Percentiles rank a stretch among this genome's conserved stretches.
Conservation (phyloP, 2,113 vertebrate genomes). For the Entelurus aequoreus region DNA sequence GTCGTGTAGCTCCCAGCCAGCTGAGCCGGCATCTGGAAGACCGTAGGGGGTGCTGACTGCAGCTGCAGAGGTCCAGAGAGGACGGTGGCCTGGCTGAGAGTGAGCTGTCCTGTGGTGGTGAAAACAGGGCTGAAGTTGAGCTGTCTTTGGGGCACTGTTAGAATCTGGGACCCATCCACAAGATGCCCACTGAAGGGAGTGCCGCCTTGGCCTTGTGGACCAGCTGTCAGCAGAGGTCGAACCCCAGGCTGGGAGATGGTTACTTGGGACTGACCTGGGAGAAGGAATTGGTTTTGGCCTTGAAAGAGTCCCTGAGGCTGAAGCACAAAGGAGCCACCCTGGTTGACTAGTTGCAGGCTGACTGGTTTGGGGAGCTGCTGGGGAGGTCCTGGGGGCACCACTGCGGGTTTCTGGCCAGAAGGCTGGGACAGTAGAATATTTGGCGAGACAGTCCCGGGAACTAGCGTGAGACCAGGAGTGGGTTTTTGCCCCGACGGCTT, state of each 20-base stretch:
- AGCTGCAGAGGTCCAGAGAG: slow-evolving; percentile 71
- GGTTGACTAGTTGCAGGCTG: slow-evolving; percentile 74
- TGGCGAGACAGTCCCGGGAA: slow-evolving; percentile 61
- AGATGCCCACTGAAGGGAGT: slow-evolving; percentile 59
- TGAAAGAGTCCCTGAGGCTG: slow-evolving; percentile 76
- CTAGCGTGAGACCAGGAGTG: slow-evolving; percentile 62
- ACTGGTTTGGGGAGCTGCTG: slow-evolving; percentile 65
- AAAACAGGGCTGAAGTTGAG: slow-evolving; percentile 76
- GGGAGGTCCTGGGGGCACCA: slow-evolving; percentile 28
- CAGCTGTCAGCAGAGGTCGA: slow-evolving; percentile 54
- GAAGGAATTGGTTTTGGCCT: slow-evolving; percentile 72
- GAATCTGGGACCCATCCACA: slow-evolving; percentile 69
- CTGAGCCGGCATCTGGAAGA: slow-evolving; percentile 77
- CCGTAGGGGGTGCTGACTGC: slow-evolving; percentile 66
- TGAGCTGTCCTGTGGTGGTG: slow-evolving; percentile 70
- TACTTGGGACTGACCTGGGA: slow-evolving; percentile 70
- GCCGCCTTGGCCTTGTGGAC: slow-evolving; percentile 39
- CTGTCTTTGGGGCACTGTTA: slow-evolving; percentile 70
- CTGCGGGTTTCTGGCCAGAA: slow-evolving; percentile 50
- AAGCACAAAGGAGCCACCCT: slow-evolving; percentile 74
- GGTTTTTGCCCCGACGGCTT: slow-evolving; percentile 70
- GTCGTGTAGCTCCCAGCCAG: slow-evolving; percentile 64
- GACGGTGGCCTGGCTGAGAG: slow-evolving; percentile 69
- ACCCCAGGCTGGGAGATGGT: slow-evolving; percentile 58
- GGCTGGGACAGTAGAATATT: slow-evolving; percentile 69